Conservation (phyloP, 2,113 vertebrate genomes). For the Melanotaenia duboulayi region DNA sequence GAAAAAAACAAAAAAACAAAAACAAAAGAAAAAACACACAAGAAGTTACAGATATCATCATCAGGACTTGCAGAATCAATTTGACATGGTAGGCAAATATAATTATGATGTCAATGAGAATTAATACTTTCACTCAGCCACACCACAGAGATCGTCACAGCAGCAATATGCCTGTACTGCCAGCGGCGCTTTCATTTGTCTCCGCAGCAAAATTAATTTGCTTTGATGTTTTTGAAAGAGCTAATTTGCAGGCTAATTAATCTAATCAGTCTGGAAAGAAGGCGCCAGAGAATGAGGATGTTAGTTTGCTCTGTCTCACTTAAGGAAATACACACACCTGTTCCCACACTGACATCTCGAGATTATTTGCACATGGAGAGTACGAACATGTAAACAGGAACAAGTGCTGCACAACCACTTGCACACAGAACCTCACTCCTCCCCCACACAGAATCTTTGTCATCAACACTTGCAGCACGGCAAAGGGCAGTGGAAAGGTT, state of each 20-base stretch:
- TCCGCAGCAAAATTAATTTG: constrained; percentile 72
- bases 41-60: constrained; percentile 45
- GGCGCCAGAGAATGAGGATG: constrained; percentile 13
- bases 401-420: constrained; percentile 31
- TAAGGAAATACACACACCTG: constrained; percentile 36
- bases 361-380: constrained; percentile 48
- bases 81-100: constrained; percentile 54
- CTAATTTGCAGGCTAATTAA: constrained; percentile 77
- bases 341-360: constrained; percentile 39
- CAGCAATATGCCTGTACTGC: constrained; percentile 28
- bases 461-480: constrained; percentile 81
- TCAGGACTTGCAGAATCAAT: constrained; percentile 52
- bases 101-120: constrained; percentile 62
- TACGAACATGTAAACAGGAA: constrained; percentile 62
- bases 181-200: constrained; percentile 59
- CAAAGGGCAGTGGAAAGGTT: constrained; percentile 81
- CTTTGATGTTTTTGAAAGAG: constrained; percentile 74
- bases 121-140: constrained; percentile 47
- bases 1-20: no score
- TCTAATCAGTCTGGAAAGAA: constrained; percentile 64
- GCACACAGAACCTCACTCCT: constrained; percentile 24
- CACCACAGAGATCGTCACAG: constrained; percentile 24
- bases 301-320: constrained; percentile 40
- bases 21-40: constrained; percentile 1
- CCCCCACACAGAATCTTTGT: constrained; percentile 66